Evolutionary conservation across 2,797 vertebrate genomes (phyloP).

Genomic region (Lagodon rhomboides): DNA sequence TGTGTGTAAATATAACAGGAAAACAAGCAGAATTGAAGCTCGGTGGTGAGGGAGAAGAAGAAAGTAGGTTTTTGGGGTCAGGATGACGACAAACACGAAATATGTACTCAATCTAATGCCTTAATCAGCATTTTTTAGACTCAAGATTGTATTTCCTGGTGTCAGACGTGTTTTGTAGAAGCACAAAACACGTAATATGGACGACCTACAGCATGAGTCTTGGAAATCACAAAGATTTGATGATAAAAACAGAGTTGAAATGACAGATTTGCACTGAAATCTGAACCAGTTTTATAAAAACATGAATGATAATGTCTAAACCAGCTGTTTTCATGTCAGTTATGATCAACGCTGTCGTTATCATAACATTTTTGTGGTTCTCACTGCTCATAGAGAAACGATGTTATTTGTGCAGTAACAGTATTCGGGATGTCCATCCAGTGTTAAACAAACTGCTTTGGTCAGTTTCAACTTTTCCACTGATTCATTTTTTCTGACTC

Average conservation of each 20-base stretch:
- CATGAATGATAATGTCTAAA: background rate
- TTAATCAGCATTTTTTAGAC: conserved; percentile 79
- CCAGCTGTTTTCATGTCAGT: conserved; percentile 13
- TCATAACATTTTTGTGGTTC: conserved; percentile 23
- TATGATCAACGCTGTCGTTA: conserved; percentile 43
- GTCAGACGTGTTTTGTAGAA: conserved; percentile 51
- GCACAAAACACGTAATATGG: conserved; percentile 38
- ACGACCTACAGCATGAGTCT: background rate
- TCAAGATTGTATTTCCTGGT: conserved; percentile 77
- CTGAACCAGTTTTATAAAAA: conserved; percentile 21
- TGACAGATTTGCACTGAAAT: conserved; percentile 46
- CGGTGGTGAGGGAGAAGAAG: background rate
- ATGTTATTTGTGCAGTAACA: conserved; percentile 59
- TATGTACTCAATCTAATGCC: conserved; percentile 71
- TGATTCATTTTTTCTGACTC: background rate
- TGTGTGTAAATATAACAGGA: conserved; percentile 65
- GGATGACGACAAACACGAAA: conserved; percentile 25
- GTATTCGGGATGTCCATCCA: conserved; percentile 61
- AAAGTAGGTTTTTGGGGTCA: conserved; percentile 15
- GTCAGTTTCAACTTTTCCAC: conserved; percentile 33
- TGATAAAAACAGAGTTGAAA: conserved; percentile 19
- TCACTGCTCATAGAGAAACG: conserved; percentile 24
- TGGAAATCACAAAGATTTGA: conserved; percentile 37
- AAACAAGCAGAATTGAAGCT: conserved; percentile 33
- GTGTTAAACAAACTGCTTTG: conserved; percentile 52